Percentiles rank a stretch among this genome's conserved stretches.
Conservation (phyloP, 2,113 vertebrate genomes). For the Scortum barcoo region DNA sequence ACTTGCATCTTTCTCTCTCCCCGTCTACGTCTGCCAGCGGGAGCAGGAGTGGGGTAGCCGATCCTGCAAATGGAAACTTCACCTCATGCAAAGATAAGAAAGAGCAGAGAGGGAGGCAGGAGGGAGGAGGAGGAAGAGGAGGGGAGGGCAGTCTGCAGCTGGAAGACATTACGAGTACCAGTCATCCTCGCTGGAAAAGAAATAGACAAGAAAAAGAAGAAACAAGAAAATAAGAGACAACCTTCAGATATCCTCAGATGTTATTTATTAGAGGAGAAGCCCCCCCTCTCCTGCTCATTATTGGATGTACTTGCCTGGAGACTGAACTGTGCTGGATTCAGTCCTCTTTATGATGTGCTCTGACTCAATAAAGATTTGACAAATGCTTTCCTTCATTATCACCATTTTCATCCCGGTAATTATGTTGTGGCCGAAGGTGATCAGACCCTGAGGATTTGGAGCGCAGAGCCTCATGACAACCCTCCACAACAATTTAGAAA, state of each 20-base stretch:
- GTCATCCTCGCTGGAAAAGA: constrained; percentile 89
- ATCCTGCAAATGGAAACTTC: constrained; percentile 91
- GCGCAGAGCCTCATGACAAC: background rate
- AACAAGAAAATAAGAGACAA: constrained; percentile 81
- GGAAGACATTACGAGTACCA: constrained; percentile 91
- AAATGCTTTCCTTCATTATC: constrained; percentile 60
- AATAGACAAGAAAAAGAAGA: constrained; percentile 80
- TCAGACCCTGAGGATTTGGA: constrained; percentile 23
- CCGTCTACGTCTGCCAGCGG: constrained; percentile 64
- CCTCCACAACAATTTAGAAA: background rate
- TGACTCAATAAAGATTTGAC: constrained; percentile 62
- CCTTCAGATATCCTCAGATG: constrained; percentile 90
- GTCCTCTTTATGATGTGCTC: constrained; percentile 59
- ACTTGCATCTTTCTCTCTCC: constrained; percentile 26
- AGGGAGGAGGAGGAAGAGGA: background rate
- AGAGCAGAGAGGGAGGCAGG: background rate
- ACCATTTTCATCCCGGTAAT: constrained; percentile 43
- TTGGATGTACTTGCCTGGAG: constrained; percentile 85
- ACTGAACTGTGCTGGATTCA: constrained; percentile 84
- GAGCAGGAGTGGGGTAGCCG: constrained; percentile 48
- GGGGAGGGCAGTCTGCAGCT: constrained; percentile 84
- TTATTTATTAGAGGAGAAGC: constrained; percentile 90
- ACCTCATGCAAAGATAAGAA: constrained; percentile 92
- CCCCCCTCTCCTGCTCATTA: constrained; percentile 84
- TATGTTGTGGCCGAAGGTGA: constrained; percentile 24